Percentiles rank a stretch among this genome's conserved stretches.
Evolutionary conservation across 2,797 vertebrate species (phyloP).

Genomic region (Adrianichthys oophorus): DNA sequence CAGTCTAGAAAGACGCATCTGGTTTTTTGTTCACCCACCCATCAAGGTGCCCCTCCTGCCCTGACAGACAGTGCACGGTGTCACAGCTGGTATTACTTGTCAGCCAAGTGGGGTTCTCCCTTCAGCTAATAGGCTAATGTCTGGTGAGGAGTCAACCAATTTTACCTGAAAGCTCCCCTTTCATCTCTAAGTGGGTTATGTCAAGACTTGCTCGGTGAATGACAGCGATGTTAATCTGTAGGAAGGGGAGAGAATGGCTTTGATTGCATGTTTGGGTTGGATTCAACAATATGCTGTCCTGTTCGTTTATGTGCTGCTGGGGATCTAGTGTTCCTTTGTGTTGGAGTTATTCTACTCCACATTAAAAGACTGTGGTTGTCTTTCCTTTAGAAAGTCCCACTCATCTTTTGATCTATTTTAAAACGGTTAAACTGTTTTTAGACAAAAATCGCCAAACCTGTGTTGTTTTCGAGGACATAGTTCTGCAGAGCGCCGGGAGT

Average conservation of each 20-base stretch:
- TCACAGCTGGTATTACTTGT: constrained; percentile 79
- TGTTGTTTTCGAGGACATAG: too few species aligned
- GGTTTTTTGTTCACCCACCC: constrained; percentile 69
- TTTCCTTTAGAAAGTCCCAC: constrained; percentile 14
- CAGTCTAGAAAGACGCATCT: constrained; percentile 65
- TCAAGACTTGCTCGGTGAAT: constrained; percentile 35
- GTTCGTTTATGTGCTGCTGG: constrained; percentile 36
- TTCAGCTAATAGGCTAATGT: constrained; percentile 73
- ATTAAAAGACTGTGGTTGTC: constrained; percentile 42
- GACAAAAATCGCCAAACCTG: too few species aligned
- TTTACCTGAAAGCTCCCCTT: constrained; percentile 60
- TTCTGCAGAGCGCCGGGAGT: too few species aligned
- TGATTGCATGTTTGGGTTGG: constrained; percentile 50
- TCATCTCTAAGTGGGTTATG: constrained; percentile 58
- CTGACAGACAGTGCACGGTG: constrained; percentile 59
- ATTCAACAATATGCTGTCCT: constrained; percentile 23
- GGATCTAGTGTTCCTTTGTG: constrained; percentile 42
- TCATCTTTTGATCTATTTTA: too few species aligned
- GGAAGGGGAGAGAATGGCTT: constrained; percentile 14
- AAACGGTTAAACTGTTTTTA: too few species aligned
- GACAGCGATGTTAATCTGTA: constrained; percentile 20
- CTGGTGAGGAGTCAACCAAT: constrained; percentile 61
- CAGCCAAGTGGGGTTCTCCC: constrained; percentile 67
- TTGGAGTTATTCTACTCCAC: constrained; percentile 16
- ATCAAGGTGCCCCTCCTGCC: constrained; percentile 30